Percentiles rank a stretch among this genome's conserved stretches.
Evolutionary conservation across 1,140 invertebrate genomes (phyloP).

Genomic region (Aphidius ervi): DNA sequence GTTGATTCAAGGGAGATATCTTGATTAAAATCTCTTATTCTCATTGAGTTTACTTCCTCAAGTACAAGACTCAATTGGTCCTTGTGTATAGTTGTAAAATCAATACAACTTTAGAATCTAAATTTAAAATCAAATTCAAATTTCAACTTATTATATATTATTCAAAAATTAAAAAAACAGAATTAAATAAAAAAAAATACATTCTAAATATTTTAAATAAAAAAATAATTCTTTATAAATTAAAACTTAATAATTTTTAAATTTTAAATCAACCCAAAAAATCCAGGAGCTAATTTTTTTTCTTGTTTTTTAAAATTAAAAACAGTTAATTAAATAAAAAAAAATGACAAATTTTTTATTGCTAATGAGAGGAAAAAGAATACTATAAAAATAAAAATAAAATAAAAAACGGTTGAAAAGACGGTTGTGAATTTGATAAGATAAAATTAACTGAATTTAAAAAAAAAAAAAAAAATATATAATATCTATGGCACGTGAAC

Average conservation of each 20-base stretch:
- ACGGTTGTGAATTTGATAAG: constrained; percentile 18
- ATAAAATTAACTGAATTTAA: constrained; percentile 12
- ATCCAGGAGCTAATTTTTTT: no score
- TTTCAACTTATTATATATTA: background rate
- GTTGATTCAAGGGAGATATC: constrained; percentile 8
- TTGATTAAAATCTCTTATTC: constrained; percentile 4
- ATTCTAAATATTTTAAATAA: background rate
- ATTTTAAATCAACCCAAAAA: no score
- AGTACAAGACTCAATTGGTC: constrained; percentile 6
- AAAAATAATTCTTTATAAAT: no score
- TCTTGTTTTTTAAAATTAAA: no score
- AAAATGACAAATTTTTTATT: no score
- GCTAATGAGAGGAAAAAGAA: constrained; percentile 1
- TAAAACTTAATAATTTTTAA: no score
- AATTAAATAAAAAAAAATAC: no score
- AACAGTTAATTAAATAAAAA: background rate
- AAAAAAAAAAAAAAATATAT: no score
- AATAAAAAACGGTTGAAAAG: background rate
- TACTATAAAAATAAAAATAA: background rate
- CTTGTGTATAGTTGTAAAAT: background rate
- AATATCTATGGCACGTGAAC: constrained; percentile 14
- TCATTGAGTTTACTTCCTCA: background rate
- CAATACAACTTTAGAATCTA: no score
- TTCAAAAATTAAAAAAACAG: no score
- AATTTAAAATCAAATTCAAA: background rate